Base-by-base conservation (phyloP, 2,113 vertebrate species). In the Rhinolophus sinicus region DNA sequence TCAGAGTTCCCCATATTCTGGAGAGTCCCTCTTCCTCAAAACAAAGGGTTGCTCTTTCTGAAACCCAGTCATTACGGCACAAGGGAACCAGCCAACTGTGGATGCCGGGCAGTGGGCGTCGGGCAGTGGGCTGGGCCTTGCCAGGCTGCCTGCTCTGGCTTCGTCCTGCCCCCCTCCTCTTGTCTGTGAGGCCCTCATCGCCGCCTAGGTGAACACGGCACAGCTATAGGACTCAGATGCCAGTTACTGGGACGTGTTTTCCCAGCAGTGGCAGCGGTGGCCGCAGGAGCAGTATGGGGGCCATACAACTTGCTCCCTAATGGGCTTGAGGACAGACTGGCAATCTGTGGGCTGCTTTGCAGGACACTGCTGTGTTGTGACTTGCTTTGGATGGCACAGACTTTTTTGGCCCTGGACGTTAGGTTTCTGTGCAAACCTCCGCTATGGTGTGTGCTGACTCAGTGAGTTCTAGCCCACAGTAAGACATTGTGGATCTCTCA, bases 371-470 rank as follows among this genome's bases (percentile, higher is more conserved):
- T 88, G 88, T 60, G 92, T 24, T 94, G 90, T 92, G 83, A 86
- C 80, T 94, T 70, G 70, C 90, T 72, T 95, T 81, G 67, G 72
- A 91, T 92, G 73, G 80, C 87, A 92, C 35, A 18, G 90, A 50
- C 73, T 65, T 78, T 56, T 22, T 33, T 95, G 67, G 90, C 70
- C 94, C 65, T 77, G 50, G 35, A 92, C 72, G 30, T 96, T 56
- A 10, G 40, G 73, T 90, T 97, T 96, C 58, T 50, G 33, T 64
- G 30, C 35, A 92, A 65, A 95, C 65, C 64, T 93, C 93, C 85
- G 30, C 50, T 69, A 28, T 13, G 21, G 82, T 88, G 15, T 14
- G 1, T 44, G 85, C 70, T 19, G 21, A 54, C 56, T 35, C 12
- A 33, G 21, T 62, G 65, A 38, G 35, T 62, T 92, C 73, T 70